Evolutionary conservation across 1,140 invertebrate species (phyloP), one percentile per base, ranked within the genome.

Genomic region (Zaprionus tsacasi): DNA sequence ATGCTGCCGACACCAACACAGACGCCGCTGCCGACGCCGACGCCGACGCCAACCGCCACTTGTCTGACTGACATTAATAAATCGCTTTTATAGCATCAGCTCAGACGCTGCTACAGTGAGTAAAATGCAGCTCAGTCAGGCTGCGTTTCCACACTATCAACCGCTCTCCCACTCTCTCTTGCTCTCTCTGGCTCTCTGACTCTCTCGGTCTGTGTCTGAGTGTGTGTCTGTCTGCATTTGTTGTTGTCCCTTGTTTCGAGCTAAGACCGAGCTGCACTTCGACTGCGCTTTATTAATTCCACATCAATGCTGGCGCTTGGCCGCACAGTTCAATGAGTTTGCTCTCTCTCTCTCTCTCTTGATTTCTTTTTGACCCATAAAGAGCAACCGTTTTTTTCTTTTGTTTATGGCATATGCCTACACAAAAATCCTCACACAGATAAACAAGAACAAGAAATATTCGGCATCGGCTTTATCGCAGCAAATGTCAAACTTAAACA

Each of bases 61-160:
- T 88, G 81, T 87, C 83, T 83, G 83, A 80, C 85, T 89, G 85
- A 88, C 85, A 85, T 88, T 89, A 88, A 88, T 89, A 88, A 88
- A 88, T 88, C 85, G 85, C 80, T 81, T 88, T 81, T 89, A 89
- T 81, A 79, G 85, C 85, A 87, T 76, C 67, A 52, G 56, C 56
- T 76, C 70, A 67, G 55, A 33, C 38, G 48, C 65, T 67, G 55
- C 71, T 70, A 50, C 55, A 69, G n/a, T 17, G 79, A 61, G 60
- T 63, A 72, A 83, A 83, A 78, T 72, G 79, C 79, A 87, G 69
- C 78, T 70, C 45, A 40, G 72, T 76, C 70, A 57, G 59, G 38
- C 64, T 57, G 48, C 56, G 69, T 33, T 66, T 13, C 15, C 50
- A 54, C 50, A 54, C 13, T 21, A 30, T 30, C 27, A 30, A 4